A percentile compares a stretch with the other conserved stretches of the same genome.
These are phyloP conservation scores for Gymnothorax javanicus DNA, from an alignment of 2,797 vertebrate genomes.

Conservation along the genomic window DNA sequence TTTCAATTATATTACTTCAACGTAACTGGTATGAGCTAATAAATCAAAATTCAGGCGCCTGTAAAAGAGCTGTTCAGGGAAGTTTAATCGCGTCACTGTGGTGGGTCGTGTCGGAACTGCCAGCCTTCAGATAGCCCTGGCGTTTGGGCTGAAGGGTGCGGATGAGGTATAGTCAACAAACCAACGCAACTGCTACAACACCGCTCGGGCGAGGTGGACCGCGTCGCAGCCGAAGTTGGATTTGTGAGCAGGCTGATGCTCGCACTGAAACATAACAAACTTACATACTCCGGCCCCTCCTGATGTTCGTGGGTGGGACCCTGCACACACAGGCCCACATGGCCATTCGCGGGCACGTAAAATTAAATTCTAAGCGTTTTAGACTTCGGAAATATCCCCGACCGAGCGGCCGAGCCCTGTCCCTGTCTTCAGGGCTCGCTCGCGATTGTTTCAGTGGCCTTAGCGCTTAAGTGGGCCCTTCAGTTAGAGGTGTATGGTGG, in stretches of 20 bases:
- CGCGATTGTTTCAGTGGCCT: neutral
- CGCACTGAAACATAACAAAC: slow-evolving; percentile 4
- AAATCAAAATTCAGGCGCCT: too few species aligned
- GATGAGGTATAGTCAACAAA: neutral
- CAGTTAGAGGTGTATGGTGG: neutral
- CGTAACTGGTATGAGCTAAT: too few species aligned
- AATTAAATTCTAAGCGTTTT: neutral
- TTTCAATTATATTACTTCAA: too few species aligned
- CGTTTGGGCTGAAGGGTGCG: neutral
- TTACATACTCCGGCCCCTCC: neutral
- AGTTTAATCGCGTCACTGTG: neutral
- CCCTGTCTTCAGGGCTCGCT: neutral
- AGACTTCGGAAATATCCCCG: neutral
- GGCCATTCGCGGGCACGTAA: neutral
- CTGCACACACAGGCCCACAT: neutral
- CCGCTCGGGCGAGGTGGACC: neutral
- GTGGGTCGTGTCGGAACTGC: neutral
- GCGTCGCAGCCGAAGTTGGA: neutral
- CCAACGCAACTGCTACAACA: neutral
- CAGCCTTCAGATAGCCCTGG: neutral
- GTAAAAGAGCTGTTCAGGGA: too few species aligned
- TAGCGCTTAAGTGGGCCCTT: neutral
- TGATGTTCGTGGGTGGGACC: neutral
- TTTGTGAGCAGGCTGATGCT: neutral
- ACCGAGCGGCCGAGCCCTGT: neutral